Evolutionary conservation across 2,888 invertebrate species (phyloP).

Genomic region (Lepidonotus clava): DNA sequence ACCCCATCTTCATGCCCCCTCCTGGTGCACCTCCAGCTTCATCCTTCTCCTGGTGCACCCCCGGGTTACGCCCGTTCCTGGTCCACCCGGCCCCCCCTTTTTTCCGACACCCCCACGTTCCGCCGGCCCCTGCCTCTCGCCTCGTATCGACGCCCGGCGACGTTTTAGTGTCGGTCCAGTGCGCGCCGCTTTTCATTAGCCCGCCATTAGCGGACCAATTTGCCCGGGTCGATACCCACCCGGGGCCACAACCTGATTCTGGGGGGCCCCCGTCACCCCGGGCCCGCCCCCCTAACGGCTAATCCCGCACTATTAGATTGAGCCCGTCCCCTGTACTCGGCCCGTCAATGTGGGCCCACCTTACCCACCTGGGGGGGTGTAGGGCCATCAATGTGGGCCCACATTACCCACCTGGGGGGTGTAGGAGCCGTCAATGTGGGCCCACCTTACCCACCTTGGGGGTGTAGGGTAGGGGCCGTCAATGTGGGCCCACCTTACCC

Average conservation of each 20-base stretch:
- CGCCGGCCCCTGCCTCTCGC: background rate
- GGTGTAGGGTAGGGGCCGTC: no score
- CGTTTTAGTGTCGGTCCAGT: slow-evolving; percentile 23
- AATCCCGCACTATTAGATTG: background rate
- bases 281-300: background rate
- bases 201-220: slow-evolving; percentile 14
- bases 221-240: background rate
- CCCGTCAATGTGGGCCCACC: no score
- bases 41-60: no score
- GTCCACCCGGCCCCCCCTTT: background rate
- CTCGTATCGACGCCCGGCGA: background rate
- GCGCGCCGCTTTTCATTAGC: slow-evolving; percentile 10
- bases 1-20: no score
- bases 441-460: no score
- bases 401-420: no score
- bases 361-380: no score
- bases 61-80: background rate
- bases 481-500: no score
- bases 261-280: background rate
- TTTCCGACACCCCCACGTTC: background rate
- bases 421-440: no score
- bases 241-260: background rate
- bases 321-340: background rate
- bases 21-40: no score
- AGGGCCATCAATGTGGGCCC: no score